Evolutionary conservation across 2,797 vertebrate genomes (phyloP), one percentile per base, ranked within the genome.

Genomic region (Erpetoichthys calabaricus): DNA sequence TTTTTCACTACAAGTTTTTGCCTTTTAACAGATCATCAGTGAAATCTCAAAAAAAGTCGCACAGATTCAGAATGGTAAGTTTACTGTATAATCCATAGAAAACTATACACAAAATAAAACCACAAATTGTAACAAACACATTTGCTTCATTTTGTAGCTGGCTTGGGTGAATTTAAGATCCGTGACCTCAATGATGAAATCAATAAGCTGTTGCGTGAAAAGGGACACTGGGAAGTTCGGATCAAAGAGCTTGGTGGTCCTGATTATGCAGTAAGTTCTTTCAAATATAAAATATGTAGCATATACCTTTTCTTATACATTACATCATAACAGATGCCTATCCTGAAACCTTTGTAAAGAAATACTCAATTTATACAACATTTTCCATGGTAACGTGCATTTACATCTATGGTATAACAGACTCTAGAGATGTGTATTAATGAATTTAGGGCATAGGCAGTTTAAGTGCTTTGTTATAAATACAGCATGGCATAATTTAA

Each of bases 41-140:
- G 95, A 98, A 70, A 89, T 98, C 66, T 98, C 94, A 7, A 98
- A 98, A 77, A 98, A 98, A 60, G 93, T 98, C 25, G 91, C 95
- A 57, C 95, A 98, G 72, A 98, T 98, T 73, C 95, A 98, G 67
- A 98, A 98, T 9, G 93, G 95, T 98, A 78, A 88, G 89, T 44
- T 53, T 5, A 10, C 41, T 44, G 4, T 7, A 43, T 44, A n/a
- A 47, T 6, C 42, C 3, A 5, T n/a, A 25, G 55, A 5, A 7
- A 44, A 25, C 25, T 7, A 56, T 25, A 47, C 47, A 5, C 50
- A 53, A 51, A 52, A 53, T 55, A 7, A 51, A 45, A 42, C 5
- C 8, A 5, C 50, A 51, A 9, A 25, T 25, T 25, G 25, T 2
- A 25, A 25, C 25, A 25, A 25, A 25, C 25, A 25, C 25, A 25